Base-by-base conservation (phyloP, 2,888 invertebrate genomes). In the Ormyrus thymus region DNA sequence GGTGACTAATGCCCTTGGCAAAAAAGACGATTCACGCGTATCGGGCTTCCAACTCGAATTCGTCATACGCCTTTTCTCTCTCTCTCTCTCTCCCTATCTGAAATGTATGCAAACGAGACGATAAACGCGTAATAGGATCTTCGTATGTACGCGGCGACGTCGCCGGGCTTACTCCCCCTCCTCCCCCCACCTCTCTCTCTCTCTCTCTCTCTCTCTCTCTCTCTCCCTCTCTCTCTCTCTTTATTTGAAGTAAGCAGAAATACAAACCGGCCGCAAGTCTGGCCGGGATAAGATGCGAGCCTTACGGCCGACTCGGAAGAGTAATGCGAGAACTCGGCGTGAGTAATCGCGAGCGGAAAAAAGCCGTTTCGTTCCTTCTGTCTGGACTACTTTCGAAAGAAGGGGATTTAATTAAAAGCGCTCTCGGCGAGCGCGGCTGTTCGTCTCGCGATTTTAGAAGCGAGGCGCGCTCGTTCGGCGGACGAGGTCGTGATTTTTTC, bases 171-270 rank as follows among this genome's bases (percentile, higher is more conserved):
- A 29, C 29, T 29, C 29, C 29, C 29, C 29, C 29, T 29, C 29
- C 29, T 29, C 29, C 29, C 29, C 29, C 29, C 4, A 3, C 29
- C 29, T n/a, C n/a, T n/a, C n/a, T n/a, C n/a, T n/a, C n/a, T n/a
- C n/a, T n/a, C 29, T 3, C 1, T 1, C 29, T 29, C 29, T 29
- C 29, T 29, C 1, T 29, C 29, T 29, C 29, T n/a, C n/a, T n/a
- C n/a, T n/a, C n/a, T n/a, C n/a, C n/a, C n/a, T n/a, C 29, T 29
- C 29, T 29, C 29, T 29, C 29, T 76, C 68, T 55, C 61, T 79
- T 79, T 71, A 61, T 56, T 65, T 55, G 71, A 65, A 79, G 76
- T 66, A 56, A 72, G 76, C 71, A 79, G 62, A 72, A 76, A 79
- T 72, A 72, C 62, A 76, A 79, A 72, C 76, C 76, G 48, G 51